A percentile compares a stretch with the other conserved stretches of the same genome.
phyloP scores from a whole-genome alignment of 2,888 invertebrate genomes.

The Chrysopilus asiliformis region DNA sequence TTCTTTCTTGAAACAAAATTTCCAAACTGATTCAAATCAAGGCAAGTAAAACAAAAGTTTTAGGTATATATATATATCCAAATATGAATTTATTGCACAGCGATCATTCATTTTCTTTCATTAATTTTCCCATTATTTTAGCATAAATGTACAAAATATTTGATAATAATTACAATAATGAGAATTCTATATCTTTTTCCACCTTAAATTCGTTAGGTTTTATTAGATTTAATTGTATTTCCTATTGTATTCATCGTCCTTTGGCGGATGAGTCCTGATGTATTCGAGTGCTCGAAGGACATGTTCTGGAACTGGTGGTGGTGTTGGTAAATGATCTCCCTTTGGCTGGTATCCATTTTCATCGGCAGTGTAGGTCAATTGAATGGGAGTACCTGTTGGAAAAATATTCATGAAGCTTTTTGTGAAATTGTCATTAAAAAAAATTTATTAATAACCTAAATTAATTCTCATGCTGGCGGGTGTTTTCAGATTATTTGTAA shows the following conservation, averaged over 20 bases:
- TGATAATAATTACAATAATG: neutral
- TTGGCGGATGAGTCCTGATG: constrained; percentile 11
- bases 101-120: no score
- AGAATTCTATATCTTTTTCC: neutral
- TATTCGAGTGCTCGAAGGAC: constrained; percentile 11
- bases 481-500: no score
- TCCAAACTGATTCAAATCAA: no score
- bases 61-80: no score
- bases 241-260: constrained; percentile 4
- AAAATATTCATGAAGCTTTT: no score
- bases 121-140: no score
- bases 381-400: constrained; percentile 8
- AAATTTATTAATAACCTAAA: no score
- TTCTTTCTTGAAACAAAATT: no score
- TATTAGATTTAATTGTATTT: neutral
- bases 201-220: neutral
- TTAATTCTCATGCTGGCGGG: no score
- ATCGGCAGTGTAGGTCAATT: constrained; percentile 12
- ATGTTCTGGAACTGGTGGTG: constrained; percentile 13
- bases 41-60: no score
- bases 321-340: constrained; percentile 13
- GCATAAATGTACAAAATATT: constrained; percentile 3
- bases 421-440: no score
- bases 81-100: no score
- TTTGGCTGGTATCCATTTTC: constrained; percentile 13